Evolutionary conservation across 1,140 invertebrate genomes (phyloP), one percentile per base, ranked within the genome.

Genomic region (Drosophila sp.): DNA sequence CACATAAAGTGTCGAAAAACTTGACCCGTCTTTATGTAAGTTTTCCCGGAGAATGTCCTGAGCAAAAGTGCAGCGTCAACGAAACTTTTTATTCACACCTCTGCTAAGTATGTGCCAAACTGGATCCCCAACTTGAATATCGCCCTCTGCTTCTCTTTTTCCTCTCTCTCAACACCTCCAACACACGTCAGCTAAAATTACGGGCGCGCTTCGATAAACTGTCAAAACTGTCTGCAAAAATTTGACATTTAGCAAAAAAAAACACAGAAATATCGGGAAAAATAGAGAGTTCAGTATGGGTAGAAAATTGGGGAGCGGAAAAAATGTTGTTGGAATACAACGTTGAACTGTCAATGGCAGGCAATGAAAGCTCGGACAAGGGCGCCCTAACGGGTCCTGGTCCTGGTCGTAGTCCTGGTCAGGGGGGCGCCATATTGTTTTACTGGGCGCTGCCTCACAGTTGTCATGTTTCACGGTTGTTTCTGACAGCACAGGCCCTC

Each of bases 191-290:
- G 78, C 82, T 82, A 46, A 87, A 87, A 89, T 86, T 87, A 87
- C 82, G 79, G 61, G 72, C 79, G 83, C 83, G 73, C 83, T 89
- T 89, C 83, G 83, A 89, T 89, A 89, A 89, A 89, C 83, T 89
- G 83, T 89, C 83, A 89, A 89, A 89, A 89, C 72, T 89, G 83
- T 89, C 83, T 89, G 84, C 82, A 89, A 89, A 87, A 87, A 89
- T 89, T 89, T 89, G 83, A 89, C 83, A 89, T 89, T 89, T 80
- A 83, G 82, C 59, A 75, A 63, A 64, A 72, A 63, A 43, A 76
- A 70, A 72, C 27, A 8, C 2, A 34, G 7, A 56, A 58, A 45
- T 32, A 36, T 13, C 38, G 51, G 3, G 14, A 34, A 51, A 63
- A 53, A 46, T 45, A 58, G 53, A 69, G 72, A 43, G 43, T 43